These are phyloP conservation scores for Beris morrisii DNA, from an alignment of 2,888 invertebrate genomes.

Conservation along the genomic window DNA sequence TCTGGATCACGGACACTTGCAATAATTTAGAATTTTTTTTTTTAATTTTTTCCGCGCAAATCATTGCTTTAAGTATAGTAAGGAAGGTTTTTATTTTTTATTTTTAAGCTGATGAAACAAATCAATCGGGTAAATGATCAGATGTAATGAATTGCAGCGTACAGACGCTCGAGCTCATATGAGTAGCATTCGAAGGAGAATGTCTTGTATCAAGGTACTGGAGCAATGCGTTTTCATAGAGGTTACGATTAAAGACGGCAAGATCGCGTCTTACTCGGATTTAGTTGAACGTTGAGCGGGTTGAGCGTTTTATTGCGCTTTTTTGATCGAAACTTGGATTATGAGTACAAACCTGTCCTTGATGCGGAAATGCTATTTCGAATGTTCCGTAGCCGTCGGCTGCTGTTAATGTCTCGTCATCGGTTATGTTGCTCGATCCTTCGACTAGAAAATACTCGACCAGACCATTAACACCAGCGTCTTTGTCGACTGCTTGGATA, in stretches of 20 bases:
- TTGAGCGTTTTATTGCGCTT: no score
- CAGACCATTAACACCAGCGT: slow-evolving; percentile 85
- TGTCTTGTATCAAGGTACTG: no score
- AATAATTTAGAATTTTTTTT: no score
- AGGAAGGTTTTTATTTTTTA: no score
- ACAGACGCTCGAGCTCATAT: not conserved
- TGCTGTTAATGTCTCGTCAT: slow-evolving; percentile 64
- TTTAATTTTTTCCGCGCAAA: no score
- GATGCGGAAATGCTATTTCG: slow-evolving; percentile 83
- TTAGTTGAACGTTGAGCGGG: no score
- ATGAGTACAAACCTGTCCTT: slow-evolving; percentile 65
- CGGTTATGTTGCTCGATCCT: slow-evolving; percentile 57
- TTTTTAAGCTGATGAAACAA: slow-evolving; percentile 6
- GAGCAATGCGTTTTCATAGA: no score
- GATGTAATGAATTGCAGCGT: slow-evolving; percentile 16
- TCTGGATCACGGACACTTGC: no score
- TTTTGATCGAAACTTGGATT: no score
- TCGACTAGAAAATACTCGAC: slow-evolving; percentile 84
- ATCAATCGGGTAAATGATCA: slow-evolving; percentile 12
- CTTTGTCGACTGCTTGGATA: slow-evolving; percentile 77
- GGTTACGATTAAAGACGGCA: no score
- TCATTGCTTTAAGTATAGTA: no score
- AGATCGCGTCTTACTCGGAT: no score
- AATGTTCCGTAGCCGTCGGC: slow-evolving; percentile 83
- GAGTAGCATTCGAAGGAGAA: not conserved